Percentiles rank a stretch among this genome's conserved stretches.
Evolutionary conservation across 2,797 vertebrate genomes (phyloP).

Genomic region (Poeciliopsis infans): DNA sequence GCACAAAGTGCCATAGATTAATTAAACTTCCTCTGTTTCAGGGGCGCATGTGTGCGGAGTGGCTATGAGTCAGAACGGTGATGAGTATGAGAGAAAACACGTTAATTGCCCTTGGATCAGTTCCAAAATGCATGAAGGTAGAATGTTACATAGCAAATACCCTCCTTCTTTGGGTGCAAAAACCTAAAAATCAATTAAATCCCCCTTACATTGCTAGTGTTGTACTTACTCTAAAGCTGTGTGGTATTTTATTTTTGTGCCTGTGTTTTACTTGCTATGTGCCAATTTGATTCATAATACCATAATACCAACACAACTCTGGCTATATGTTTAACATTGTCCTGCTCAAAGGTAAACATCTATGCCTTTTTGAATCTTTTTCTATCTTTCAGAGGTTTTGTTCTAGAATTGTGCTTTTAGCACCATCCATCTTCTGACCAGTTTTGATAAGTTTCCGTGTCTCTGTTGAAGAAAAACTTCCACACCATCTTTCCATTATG

Average conservation of each 20-base stretch:
- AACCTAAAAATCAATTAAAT: conserved; percentile 16
- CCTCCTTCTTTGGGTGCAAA: conserved; percentile 20
- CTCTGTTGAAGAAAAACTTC: not conserved
- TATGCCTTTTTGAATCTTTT: not conserved
- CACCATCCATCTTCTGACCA: not conserved
- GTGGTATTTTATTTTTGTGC: not conserved
- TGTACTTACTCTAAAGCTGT: not conserved
- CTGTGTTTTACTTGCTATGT: not conserved
- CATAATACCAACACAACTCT: not conserved
- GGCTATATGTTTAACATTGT: not conserved
- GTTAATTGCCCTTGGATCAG: conserved; percentile 58
- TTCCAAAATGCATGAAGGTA: conserved; percentile 51
- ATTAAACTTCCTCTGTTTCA: conserved; percentile 68
- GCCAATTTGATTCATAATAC: not conserved
- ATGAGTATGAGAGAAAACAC: conserved; percentile 66
- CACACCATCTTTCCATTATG: not conserved
- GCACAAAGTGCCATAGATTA: conserved; percentile 67
- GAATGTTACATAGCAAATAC: conserved; percentile 40
- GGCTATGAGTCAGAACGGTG: conserved; percentile 51
- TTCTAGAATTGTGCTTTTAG: not conserved
- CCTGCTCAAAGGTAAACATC: not conserved
- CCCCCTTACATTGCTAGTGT: not conserved
- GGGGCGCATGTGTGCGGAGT: conserved; percentile 49
- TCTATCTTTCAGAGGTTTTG: not conserved
- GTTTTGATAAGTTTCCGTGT: not conserved